A percentile compares a stretch with the other conserved stretches of the same genome.
Conservation (phyloP, 2,888 invertebrate species). For the Diploptera punctata region DNA sequence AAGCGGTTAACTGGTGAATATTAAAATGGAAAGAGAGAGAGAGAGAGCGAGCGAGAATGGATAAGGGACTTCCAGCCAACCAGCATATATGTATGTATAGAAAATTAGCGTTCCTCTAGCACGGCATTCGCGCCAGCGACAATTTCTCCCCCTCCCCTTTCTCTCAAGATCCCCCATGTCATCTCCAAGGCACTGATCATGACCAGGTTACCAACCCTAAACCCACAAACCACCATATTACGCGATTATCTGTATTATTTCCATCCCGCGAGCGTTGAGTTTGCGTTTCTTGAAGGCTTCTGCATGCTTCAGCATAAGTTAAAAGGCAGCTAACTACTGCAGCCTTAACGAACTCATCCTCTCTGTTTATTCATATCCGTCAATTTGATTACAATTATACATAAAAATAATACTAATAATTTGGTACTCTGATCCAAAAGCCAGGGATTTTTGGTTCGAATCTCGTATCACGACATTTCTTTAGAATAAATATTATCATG, state of each 20-base stretch:
- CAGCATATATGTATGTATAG: conserved; percentile 19
- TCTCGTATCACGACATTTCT: too few species aligned
- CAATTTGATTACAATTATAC: too few species aligned
- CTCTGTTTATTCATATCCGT: too few species aligned
- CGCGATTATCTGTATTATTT: conserved; percentile 28
- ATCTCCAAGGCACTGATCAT: conserved; percentile 22
- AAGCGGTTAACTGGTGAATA: conserved; percentile 38
- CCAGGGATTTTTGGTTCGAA: too few species aligned
- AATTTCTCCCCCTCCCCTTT: background rate
- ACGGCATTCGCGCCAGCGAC: background rate
- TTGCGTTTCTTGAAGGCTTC: background rate
- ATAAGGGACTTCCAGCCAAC: conserved; percentile 40
- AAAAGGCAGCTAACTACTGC: conserved; percentile 9
- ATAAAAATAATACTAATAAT: too few species aligned
- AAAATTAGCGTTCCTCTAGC: conserved; percentile 12
- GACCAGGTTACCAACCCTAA: conserved; percentile 26
- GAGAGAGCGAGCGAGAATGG: conserved; percentile 39
- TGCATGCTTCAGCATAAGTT: conserved; percentile 2
- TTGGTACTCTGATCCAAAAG: too few species aligned
- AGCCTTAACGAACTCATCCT: conserved; percentile 1
- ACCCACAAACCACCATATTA: conserved; percentile 14
- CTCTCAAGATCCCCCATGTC: background rate
- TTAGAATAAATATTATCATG: too few species aligned
- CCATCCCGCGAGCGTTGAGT: conserved; percentile 1
- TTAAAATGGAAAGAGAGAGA: conserved; percentile 42